Conservation (phyloP, 2,888 invertebrate species). For the Volucella inanis region DNA sequence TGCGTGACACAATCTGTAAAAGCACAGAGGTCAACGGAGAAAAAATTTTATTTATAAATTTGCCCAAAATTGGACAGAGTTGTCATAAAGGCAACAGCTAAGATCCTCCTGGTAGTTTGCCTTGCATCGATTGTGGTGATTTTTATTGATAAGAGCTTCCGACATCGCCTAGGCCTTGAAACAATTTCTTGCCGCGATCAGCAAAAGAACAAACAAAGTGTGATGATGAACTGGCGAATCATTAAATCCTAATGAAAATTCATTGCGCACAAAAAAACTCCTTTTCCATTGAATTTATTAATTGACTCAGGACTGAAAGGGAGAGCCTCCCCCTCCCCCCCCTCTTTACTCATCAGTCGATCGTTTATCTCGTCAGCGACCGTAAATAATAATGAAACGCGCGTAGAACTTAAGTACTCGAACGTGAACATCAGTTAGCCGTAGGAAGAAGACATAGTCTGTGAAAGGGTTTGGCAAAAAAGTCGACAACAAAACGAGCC, state of each 20-base stretch:
- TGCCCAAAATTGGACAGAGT: conserved; percentile 77
- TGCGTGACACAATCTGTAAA: conserved; percentile 30
- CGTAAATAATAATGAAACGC: conserved; percentile 72
- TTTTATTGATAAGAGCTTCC: conserved; percentile 70
- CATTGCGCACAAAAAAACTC: conserved; percentile 67
- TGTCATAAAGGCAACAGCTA: conserved; percentile 73
- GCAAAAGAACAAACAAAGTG: conserved; percentile 43
- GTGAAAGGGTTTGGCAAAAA: not conserved
- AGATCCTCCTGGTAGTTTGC: conserved; percentile 37
- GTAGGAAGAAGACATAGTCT: not conserved
- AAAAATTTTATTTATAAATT: conserved; percentile 77
- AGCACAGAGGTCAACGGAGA: conserved; percentile 47
- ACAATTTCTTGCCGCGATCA: too few relatives aligned
- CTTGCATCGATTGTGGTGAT: not conserved
- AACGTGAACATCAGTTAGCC: conserved; percentile 60
- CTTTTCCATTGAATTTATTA: conserved; percentile 70
- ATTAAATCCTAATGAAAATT: conserved; percentile 72
- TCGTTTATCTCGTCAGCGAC: conserved; percentile 67
- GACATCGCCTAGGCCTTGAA: conserved; percentile 40
- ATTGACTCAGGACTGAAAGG: conserved; percentile 51
- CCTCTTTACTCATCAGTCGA: conserved; percentile 43
- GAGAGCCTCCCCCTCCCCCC: not conserved
- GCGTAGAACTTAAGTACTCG: conserved; percentile 68
- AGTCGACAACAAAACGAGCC: not conserved
- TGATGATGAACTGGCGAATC: conserved; percentile 63